A percentile compares a stretch with the other conserved stretches of the same genome.
phyloP scores from a whole-genome alignment of 2,113 vertebrate species.

The Thinocorus orbignyianus region DNA sequence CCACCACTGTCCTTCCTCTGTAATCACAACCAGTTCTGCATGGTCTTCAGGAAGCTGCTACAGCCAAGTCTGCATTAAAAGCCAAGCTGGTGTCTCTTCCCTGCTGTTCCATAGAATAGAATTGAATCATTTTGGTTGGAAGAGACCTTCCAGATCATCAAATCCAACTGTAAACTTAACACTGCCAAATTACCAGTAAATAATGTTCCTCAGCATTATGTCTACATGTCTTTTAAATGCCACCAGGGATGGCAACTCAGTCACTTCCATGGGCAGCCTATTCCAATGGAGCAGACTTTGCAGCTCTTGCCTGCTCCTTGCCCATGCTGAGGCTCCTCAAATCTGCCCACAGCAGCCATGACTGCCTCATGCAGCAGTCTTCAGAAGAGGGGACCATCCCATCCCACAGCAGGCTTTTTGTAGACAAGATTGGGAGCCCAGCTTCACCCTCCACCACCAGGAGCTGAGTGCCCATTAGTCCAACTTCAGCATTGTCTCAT shows the following conservation, averaged over 20 bases:
- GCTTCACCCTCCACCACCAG: background rate
- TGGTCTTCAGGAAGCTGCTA: background rate
- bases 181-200: background rate
- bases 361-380: background rate
- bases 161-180: background rate
- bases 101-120: background rate
- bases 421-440: rapidly evolving
- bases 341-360: background rate
- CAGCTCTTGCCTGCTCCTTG: background rate
- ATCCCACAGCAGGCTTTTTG: background rate
- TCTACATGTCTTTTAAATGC: background rate
- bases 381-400: background rate
- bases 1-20: background rate
- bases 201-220: background rate
- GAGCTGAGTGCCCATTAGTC: background rate
- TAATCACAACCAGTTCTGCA: background rate
- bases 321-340: rapidly evolving
- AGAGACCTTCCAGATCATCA: background rate
- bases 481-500: background rate
- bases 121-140: background rate
- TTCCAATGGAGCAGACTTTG: background rate
- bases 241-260: background rate
- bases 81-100: background rate
- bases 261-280: background rate
- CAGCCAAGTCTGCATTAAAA: background rate